A percentile compares a stretch with the other conserved stretches of the same genome.
Evolutionary conservation across 2,888 invertebrate genomes (phyloP).

Genomic region (Chelonus formosanus): DNA sequence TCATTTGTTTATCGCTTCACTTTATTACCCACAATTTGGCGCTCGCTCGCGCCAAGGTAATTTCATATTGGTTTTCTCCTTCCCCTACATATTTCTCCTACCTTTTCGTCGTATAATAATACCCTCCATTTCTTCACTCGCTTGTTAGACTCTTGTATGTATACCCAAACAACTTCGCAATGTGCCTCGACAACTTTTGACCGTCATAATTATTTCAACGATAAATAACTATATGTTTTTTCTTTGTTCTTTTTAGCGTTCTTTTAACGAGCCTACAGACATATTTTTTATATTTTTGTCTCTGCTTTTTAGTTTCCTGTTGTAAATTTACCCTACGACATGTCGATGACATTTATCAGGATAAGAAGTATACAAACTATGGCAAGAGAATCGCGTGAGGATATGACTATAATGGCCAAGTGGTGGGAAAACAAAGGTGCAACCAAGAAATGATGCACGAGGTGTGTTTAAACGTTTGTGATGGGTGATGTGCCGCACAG

Average conservation of each 20-base stretch:
- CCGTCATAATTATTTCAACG: constrained; percentile 13
- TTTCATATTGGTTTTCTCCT: constrained; percentile 62
- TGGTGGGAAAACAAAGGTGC: constrained; percentile 22
- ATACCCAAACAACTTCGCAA: constrained; percentile 9
- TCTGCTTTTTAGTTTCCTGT: constrained; percentile 3
- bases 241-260: not conserved
- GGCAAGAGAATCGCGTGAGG: constrained; percentile 10
- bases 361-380: constrained; percentile 24
- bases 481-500: constrained; percentile 9
- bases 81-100: constrained; percentile 29
- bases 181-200: constrained; percentile 7
- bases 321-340: constrained; percentile 29
- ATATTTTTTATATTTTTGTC: not conserved
- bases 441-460: constrained; percentile 58
- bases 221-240: constrained; percentile 11
- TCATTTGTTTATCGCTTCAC: constrained; percentile 61
- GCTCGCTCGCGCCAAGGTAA: constrained; percentile 59
- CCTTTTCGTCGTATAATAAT: constrained; percentile 28
- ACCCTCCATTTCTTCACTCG: constrained; percentile 17
- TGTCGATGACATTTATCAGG: constrained; percentile 42
- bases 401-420: constrained; percentile 7
- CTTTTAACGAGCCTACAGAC: constrained; percentile 8
- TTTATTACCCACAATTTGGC: constrained; percentile 62
- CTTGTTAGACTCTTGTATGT: constrained; percentile 12
- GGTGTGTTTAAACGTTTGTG: constrained; percentile 62